These are phyloP conservation scores for Opisthograptis luteolata DNA, from an alignment of 2,888 invertebrate species.

Conservation along the genomic window DNA sequence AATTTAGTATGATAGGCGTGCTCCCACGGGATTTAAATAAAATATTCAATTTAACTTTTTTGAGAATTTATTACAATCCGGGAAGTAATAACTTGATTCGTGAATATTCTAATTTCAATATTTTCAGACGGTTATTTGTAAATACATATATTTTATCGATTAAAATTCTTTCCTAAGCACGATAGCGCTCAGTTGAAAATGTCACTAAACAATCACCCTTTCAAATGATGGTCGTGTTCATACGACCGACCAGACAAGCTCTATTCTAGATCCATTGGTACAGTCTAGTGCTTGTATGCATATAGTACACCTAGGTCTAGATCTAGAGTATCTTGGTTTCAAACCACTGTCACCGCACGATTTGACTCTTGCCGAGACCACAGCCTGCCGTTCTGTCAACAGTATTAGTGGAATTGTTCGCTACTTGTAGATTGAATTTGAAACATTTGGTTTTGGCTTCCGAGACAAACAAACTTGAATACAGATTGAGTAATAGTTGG, in stretches of 20 bases:
- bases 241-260: too few species aligned
- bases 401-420: conserved; percentile 16
- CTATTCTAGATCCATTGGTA: too few species aligned
- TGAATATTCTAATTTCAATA: not conserved
- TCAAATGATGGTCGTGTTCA: too few species aligned
- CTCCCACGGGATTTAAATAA: conserved; percentile 12
- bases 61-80: conserved; percentile 2
- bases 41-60: conserved; percentile 15
- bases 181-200: too few species aligned
- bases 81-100: not conserved
- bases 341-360: not conserved
- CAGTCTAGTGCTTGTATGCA: too few species aligned
- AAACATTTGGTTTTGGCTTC: conserved; percentile 11
- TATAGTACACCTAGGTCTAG: not conserved
- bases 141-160: too few species aligned
- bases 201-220: too few species aligned
- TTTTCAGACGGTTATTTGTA: too few species aligned
- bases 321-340: not conserved
- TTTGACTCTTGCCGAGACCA: not conserved
- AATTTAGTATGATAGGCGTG: conserved; percentile 17
- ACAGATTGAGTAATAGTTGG: not conserved
- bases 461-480: not conserved
- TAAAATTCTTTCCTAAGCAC: too few species aligned
- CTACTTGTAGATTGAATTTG: conserved; percentile 22
- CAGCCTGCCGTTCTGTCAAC: not conserved